These are phyloP conservation scores for Harpalus rufipes DNA, from an alignment of 2,888 invertebrate genomes.

Conservation along the genomic window DNA sequence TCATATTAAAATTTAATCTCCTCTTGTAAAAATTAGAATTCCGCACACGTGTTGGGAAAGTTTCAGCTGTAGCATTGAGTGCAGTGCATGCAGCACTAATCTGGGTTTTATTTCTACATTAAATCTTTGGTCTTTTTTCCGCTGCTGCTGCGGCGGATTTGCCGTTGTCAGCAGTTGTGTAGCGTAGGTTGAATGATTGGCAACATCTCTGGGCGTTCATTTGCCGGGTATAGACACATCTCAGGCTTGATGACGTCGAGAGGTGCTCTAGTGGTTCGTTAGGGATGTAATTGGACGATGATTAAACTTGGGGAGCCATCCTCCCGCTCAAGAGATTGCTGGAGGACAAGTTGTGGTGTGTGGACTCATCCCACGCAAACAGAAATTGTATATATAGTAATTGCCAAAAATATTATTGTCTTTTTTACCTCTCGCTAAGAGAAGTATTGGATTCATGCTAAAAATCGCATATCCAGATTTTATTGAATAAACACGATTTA, in stretches of 20 bases:
- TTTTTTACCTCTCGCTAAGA: too few relatives aligned
- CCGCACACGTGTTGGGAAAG: conserved; percentile 34
- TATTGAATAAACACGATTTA: too few relatives aligned
- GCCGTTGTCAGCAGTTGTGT: conserved; percentile 37
- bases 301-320: conserved; percentile 71
- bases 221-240: conserved; percentile 51
- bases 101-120: conserved; percentile 62
- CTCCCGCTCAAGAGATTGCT: not conserved
- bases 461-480: too few relatives aligned
- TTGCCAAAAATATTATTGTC: too few relatives aligned
- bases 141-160: conserved; percentile 1
- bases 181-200: conserved; percentile 57
- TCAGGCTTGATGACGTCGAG: conserved; percentile 62
- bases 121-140: conserved; percentile 57
- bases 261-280: conserved; percentile 68
- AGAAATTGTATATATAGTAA: not conserved
- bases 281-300: conserved; percentile 73
- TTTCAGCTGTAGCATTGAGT: conserved; percentile 34
- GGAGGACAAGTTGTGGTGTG: not conserved
- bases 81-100: conserved; percentile 42
- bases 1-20: conserved; percentile 48
- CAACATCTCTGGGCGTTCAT: conserved; percentile 56
- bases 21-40: conserved; percentile 38
- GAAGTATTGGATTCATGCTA: too few relatives aligned
- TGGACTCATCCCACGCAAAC: not conserved